Evolutionary conservation across 1,140 invertebrate species (phyloP).

Genomic region (Lepidurus apus): DNA sequence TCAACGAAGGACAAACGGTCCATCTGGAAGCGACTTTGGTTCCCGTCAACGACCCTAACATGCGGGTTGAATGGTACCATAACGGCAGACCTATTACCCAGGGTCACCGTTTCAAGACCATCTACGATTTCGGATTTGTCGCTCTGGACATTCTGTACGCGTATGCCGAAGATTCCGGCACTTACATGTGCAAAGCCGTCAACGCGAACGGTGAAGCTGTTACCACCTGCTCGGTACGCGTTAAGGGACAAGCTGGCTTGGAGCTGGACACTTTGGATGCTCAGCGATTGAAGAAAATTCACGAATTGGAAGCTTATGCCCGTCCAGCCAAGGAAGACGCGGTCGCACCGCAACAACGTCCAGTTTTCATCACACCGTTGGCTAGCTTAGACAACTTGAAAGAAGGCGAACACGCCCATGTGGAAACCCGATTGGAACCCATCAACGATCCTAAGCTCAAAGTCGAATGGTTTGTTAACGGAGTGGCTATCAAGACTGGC

Average conservation of each 20-base stretch:
- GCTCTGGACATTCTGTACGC: slow-evolving; percentile 53
- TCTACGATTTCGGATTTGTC: slow-evolving; percentile 53
- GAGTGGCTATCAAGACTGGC: slow-evolving; percentile 68
- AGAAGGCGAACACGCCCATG: slow-evolving; percentile 86
- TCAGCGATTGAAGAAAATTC: slow-evolving; percentile 79
- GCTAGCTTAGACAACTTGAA: slow-evolving; percentile 72
- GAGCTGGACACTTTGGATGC: slow-evolving; percentile 82
- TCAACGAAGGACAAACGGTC: slow-evolving; percentile 79
- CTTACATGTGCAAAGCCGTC: slow-evolving; percentile 48
- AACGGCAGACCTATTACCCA: slow-evolving; percentile 84
- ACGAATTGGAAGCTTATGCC: slow-evolving; percentile 76
- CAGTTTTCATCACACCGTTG: slow-evolving; percentile 78
- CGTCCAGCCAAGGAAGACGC: slow-evolving; percentile 66
- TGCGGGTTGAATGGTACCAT: slow-evolving; percentile 84
- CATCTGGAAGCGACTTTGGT: slow-evolving; percentile 93
- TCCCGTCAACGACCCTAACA: slow-evolving; percentile 89
- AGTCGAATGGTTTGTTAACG: slow-evolving; percentile 94
- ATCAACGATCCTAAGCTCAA: slow-evolving; percentile 90
- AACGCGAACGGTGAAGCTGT: slow-evolving; percentile 54
- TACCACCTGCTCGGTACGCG: slow-evolving; percentile 77
- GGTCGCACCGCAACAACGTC: slow-evolving; percentile 69
- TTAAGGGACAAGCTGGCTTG: slow-evolving; percentile 74
- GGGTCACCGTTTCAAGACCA: slow-evolving; percentile 58
- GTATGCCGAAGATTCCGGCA: slow-evolving; percentile 47
- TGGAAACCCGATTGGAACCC: slow-evolving; percentile 92